Base-by-base conservation (phyloP, 2,113 vertebrate species). In the Labeo catla region DNA sequence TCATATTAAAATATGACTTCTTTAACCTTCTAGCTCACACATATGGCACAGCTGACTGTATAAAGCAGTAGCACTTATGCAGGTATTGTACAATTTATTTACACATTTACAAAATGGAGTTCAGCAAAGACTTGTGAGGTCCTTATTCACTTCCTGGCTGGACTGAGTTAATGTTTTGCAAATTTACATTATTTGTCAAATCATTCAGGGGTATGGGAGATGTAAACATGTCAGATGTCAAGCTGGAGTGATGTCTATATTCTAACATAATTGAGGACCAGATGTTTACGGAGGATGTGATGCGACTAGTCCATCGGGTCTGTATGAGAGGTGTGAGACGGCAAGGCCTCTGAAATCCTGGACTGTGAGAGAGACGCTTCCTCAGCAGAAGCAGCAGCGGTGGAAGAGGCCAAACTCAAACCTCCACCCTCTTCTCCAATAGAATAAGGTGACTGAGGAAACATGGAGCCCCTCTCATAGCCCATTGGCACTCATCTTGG, bases 401-500 rank as follows among this genome's bases (percentile, higher is more conserved):
- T 34, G 54, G 74, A 59, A 2, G 19, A 85, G 43, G 11, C 74
- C 23, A 16, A 50, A 63, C 16, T 52, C 36, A 2, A 83, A 57
- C 76, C 19, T 50, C 87, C 47, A 36, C 73, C 7, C 47, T 82
- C 70, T 82, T 39, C 81, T 77, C 84, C 59, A 1, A 13, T 6
- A 84, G 86, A 50, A 23, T 28, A 39, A 16, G 66, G 66, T 73
- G 28, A 39, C 5, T 28, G 28, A 73, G 66, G 66, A 39, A 23
- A 57, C 7, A 19, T 39, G 78, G 72, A 86, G 66, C 9, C 34
- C 76, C 72, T 63, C 49, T 93, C 84, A 95, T 6, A 92, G 91
- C 6, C 95, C 95, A 9, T 96, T 95, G 83, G 94, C 95, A 76
- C 91, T 95, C 86, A 94, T 94, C 90, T 96, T 96, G 89, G 91